Evolutionary conservation across 2,113 vertebrate genomes (phyloP).

Genomic region (Eublepharis macularius): DNA sequence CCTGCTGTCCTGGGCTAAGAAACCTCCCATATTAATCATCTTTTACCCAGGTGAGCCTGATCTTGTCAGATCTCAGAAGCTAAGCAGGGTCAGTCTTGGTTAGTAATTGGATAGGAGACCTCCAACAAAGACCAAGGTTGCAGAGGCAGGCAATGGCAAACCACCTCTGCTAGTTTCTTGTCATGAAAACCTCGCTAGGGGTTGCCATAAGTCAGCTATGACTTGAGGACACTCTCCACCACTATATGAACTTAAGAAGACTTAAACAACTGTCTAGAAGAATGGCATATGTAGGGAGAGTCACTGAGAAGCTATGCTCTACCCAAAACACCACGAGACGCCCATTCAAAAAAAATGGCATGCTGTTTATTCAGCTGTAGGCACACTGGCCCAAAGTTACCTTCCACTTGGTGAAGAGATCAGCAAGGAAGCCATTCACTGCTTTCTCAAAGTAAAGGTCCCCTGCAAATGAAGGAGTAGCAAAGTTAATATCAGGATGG

Average conservation of each 20-base stretch:
- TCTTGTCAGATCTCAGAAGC: too few species aligned
- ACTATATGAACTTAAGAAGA: neutral
- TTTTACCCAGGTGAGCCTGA: too few species aligned
- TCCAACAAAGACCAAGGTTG: too few species aligned
- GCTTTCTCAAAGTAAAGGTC: conserved; percentile 98
- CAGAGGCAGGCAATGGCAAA: too few species aligned
- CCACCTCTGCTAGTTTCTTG: too few species aligned
- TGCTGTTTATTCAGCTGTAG: neutral
- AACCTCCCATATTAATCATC: neutral
- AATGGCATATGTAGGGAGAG: neutral
- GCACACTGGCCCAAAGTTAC: conserved; percentile 66
- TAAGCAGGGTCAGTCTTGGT: too few species aligned
- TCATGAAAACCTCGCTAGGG: too few species aligned
- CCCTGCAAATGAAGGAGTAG: conserved; percentile 75
- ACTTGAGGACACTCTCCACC: too few species aligned
- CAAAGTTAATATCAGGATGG: too few species aligned
- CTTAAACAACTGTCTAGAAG: neutral
- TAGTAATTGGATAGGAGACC: too few species aligned
- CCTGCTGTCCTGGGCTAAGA: neutral
- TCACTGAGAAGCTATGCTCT: neutral
- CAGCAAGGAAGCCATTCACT: conserved; percentile 96
- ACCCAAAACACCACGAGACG: too few species aligned
- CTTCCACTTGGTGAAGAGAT: conserved; percentile 98
- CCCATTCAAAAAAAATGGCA: neutral
- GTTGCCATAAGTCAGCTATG: too few species aligned